These are phyloP conservation scores for Pantherophis alleghaniensis DNA, from an alignment of 2,797 vertebrate species.

Conservation along the genomic window DNA sequence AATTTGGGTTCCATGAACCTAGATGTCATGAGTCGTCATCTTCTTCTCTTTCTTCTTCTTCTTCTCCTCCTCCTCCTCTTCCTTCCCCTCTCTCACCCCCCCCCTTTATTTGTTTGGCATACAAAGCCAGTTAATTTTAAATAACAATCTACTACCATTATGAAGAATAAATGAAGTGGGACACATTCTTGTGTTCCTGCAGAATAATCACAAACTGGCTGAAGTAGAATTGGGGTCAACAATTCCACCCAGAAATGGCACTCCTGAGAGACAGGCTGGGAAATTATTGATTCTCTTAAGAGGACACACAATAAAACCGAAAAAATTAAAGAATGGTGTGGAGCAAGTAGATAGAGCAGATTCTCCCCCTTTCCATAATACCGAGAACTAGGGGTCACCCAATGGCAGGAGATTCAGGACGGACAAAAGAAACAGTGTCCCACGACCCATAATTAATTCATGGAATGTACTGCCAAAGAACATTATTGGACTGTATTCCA, in stretches of 20 bases:
- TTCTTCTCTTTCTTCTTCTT: background rate
- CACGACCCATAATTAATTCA: background rate
- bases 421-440: conserved; percentile 1
- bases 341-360: background rate
- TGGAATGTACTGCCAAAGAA: background rate
- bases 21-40: background rate
- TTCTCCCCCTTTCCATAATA: background rate
- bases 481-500: background rate
- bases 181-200: background rate
- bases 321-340: background rate
- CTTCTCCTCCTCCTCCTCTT: background rate
- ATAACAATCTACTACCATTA: background rate
- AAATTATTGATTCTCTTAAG: background rate
- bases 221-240: background rate
- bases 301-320: background rate
- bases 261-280: background rate
- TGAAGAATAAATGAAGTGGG: background rate
- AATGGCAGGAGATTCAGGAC: background rate
- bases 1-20: background rate
- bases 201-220: background rate
- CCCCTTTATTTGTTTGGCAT: background rate
- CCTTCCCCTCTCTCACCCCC: background rate
- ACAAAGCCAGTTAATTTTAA: background rate
- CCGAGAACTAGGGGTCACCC: background rate
- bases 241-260: background rate